phyloP scores from a whole-genome alignment of 37 sponge, comb jelly and placozoan species.

The Ephydatia muelleri region DNA sequence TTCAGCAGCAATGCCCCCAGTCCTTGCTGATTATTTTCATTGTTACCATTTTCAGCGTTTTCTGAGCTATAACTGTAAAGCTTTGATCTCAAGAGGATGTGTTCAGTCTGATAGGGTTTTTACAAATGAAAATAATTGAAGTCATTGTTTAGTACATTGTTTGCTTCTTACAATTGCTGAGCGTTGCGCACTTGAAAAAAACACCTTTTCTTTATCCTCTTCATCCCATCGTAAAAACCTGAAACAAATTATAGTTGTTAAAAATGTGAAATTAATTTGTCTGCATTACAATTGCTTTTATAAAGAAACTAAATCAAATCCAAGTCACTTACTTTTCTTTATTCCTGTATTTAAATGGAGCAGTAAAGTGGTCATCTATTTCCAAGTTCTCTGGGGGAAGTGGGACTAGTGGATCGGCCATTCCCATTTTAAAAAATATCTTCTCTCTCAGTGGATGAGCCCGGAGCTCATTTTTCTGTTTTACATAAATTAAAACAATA shows the following conservation, averaged over 20 bases:
- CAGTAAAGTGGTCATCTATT: slow-evolving; percentile 12
- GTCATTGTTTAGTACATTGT: too few relatives aligned
- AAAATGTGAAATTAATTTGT: too few relatives aligned
- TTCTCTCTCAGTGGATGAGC: not conserved
- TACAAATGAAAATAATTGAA: not conserved
- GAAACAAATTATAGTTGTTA: too few relatives aligned
- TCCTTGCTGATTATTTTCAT: not conserved
- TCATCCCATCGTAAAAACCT: slow-evolving; percentile 4
- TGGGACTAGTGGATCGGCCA: slow-evolving; percentile 8
- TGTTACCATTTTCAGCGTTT: not conserved
- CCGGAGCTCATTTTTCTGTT: not conserved
- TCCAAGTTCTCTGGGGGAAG: slow-evolving; percentile 9
- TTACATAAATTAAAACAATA: too few relatives aligned
- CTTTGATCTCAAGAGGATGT: not conserved
- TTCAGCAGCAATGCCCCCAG: slow-evolving; percentile 3
- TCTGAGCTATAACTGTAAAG: not conserved
- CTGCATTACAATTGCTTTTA: too few relatives aligned
- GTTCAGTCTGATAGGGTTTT: not conserved
- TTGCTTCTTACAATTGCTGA: slow-evolving; percentile 10
- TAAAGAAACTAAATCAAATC: too few relatives aligned
- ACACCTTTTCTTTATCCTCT: slow-evolving; percentile 19
- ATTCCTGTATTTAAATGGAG: slow-evolving; percentile 8
- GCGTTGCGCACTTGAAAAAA: slow-evolving; percentile 19
- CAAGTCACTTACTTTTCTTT: slow-evolving; percentile 20
- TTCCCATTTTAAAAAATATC: not conserved